Percentiles rank a stretch among this genome's conserved stretches.
Conservation (phyloP, 2,888 invertebrate species). For the Timema cristinae region DNA sequence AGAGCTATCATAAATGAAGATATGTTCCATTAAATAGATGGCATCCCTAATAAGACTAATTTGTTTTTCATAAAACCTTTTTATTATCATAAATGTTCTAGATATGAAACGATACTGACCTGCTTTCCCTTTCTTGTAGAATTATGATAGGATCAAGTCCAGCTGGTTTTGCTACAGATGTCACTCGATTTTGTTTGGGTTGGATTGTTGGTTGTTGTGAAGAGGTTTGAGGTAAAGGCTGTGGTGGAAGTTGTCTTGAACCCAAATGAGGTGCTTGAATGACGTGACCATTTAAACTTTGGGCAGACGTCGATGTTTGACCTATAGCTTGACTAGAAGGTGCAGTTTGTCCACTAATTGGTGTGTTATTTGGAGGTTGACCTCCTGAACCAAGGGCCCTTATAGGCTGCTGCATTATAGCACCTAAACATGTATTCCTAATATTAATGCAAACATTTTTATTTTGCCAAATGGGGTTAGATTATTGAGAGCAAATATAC, state of each 20-base stretch:
- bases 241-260: not conserved
- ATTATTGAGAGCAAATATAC: too few species aligned
- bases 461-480: too few species aligned
- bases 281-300: not conserved
- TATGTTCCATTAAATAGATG: too few species aligned
- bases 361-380: constrained; percentile 19
- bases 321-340: not conserved
- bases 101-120: constrained; percentile 31
- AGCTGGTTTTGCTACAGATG: constrained; percentile 52
- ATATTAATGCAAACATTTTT: too few species aligned
- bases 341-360: constrained; percentile 17
- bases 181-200: constrained; percentile 45
- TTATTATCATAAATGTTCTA: too few species aligned
- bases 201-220: constrained; percentile 19
- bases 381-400: constrained; percentile 20
- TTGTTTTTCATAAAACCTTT: too few species aligned
- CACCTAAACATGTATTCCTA: not conserved
- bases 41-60: too few species aligned
- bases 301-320: not conserved
- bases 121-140: constrained; percentile 55
- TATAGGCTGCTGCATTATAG: constrained; percentile 21
- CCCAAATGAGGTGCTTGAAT: not conserved
- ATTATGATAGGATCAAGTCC: constrained; percentile 56
- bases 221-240: constrained; percentile 2
- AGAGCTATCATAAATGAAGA: too few species aligned